Base-by-base conservation (phyloP, 2,797 vertebrate species). In the Brotula barbata region DNA sequence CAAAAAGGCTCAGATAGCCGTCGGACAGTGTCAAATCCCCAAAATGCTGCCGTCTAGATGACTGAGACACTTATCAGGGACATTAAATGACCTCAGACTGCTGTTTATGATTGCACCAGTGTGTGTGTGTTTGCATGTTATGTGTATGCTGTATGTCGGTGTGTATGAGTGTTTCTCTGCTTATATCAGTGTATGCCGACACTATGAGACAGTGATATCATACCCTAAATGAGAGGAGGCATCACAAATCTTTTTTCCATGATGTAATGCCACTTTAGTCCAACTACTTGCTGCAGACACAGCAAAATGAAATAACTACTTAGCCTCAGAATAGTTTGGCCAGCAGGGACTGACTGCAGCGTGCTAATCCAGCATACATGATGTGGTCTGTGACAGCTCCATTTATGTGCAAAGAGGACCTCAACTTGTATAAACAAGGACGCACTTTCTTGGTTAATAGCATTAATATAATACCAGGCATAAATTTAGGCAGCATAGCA, bases 231-330 rank as follows among this genome's bases (percentile, higher is more conserved):
- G 64, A 48, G 75, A 80, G 39, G 1, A 16, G 64, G 66, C 71
- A 82, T 59, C 13, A 34, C 68, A 77, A 48, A 86, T 78, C 66
- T 63, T 75, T 36, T 87, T 87, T 89, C 87, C 81, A 83, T 90
- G 86, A 89, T 79, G 85, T 89, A 82, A 90, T 85, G 71, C 42
- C 42, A 33, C 68, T 73, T 72, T 54, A 11, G 67, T 71, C 73
- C 59, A 69, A 68, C 66, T 73, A 12, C 44, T 39, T 34, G 53
- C 46, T 81, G 81, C 82, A 80, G 75, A 83, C 71, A 36, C 77
- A 83, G 80, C 83, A 81, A 77, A 82, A 87, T 78, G 1, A 84
- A 87, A 81, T 76, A 77, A 76, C 65, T 79, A 46, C 65, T 62
- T 31, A 19, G 17, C 48, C 78, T 82, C 64, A 81, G 82, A 88